Base-by-base conservation (phyloP, 2,113 vertebrate species). In the Pedionomus torquatus region DNA sequence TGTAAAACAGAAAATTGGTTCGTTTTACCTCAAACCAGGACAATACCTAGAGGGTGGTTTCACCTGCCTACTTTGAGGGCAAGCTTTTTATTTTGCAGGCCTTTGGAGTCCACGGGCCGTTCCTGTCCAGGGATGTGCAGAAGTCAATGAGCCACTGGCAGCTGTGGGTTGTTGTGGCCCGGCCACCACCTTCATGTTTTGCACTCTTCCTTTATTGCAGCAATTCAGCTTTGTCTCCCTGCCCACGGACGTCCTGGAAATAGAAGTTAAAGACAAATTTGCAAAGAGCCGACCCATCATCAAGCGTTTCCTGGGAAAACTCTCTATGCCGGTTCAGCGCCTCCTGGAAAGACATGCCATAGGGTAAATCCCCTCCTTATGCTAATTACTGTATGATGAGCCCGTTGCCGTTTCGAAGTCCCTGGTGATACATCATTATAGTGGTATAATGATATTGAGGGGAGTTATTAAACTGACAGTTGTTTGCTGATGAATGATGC, bases 221-320 rank as follows among this genome's bases (percentile, higher is more conserved):
- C 98, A 98, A 75, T 99, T 99, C 98, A 99, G 97, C 97, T 99
- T 99, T 95, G 99, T 99, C 89, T 99, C 99, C 43, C 97, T 99
- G 87, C 99, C 99, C 57, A 99, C 99, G 20, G 99, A 99, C 15
- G 99, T 99, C 83, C 97, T 99, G 98, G 99, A 99, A 98, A 99
- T 99, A 58, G 99, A 99, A 97, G 99, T 99, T 89, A 99, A 99
- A 96, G 99, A 99, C 95, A 99, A 99, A 97, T 99, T 99, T 95
- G 99, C 99, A 69, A 99, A 99, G 96, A 99, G 99, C 94, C 98
- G 99, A 18, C 99, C 99, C 0, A 99, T 99, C 98, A 99, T 99
- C 98, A 99, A 99, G 54, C 99, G 99, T 60, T 99, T 99, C 96
- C 98, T 99, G 91, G 99, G 99, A 93, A 99, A 99, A 96, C 98